Base-by-base conservation (phyloP, 2,888 invertebrate species). In the Tortrix viridana region DNA sequence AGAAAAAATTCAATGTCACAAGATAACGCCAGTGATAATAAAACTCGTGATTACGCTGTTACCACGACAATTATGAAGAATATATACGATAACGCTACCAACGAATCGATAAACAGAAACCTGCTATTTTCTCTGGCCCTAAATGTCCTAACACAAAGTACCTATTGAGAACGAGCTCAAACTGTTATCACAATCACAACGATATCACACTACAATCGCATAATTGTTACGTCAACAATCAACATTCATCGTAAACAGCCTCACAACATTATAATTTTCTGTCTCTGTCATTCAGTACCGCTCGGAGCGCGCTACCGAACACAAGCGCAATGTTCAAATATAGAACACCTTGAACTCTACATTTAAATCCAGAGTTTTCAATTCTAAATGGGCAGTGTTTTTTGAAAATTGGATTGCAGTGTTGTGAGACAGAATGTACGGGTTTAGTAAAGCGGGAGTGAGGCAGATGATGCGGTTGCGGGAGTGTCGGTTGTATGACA, bases 401-500 rank as follows among this genome's bases (percentile, higher is more conserved):
- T 65, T 69, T 61, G 52, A 37, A 49, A 59, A 53, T 53, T n/a
- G 52, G 20, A 64, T 65, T 41, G 41, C 49, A 54, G 65, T 68
- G 64, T 50, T 67, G 70, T 74, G 72, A 65, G 64, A 69, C 60
- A 79, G 70, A 75, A 90, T 89, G 90, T 77, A 85, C 64, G 70
- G 73, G 65, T 76, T 85, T 19, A 72, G 63, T 65, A 85, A 80
- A 79, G 80, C 81, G 69, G 75, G 82, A 80, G 76, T 73, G 78
- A 83, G 82, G 77, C 81, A 78, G 67, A 61, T 84, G 71, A 71
- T 76, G 64, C 73, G 66, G 69, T 85, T 85, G 81, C 85, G 80
- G 71, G 78, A 80, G 61, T 70, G 75, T 41, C 69, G 72, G 38
- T 69, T 71, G 54, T 69, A 65, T 62, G 74, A 74, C 66, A 73